These are phyloP conservation scores for Ctenopoma multispine DNA, from an alignment of 2,797 vertebrate species.

Conservation along the genomic window DNA sequence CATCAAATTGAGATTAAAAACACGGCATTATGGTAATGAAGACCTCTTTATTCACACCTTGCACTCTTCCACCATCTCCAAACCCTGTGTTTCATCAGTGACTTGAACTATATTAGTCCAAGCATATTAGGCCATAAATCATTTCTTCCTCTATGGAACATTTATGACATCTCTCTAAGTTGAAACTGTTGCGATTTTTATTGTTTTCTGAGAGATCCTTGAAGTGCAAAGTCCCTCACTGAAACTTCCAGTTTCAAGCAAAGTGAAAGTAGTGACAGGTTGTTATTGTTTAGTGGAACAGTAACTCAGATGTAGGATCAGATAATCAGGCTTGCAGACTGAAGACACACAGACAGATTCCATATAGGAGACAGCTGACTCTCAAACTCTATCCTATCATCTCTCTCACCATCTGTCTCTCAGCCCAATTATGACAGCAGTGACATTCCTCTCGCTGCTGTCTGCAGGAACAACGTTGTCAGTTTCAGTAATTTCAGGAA, in stretches of 20 bases:
- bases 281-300: conserved; percentile 34
- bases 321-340: conserved; percentile 44
- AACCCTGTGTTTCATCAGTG: background rate
- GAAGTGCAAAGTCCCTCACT: conserved; percentile 10
- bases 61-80: background rate
- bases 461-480: conserved; percentile 62
- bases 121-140: conserved; percentile 35
- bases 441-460: conserved; percentile 44
- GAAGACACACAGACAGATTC: conserved; percentile 40
- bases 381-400: conserved; percentile 53
- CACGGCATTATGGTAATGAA: background rate
- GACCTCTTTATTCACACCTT: conserved; percentile 16
- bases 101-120: conserved; percentile 8
- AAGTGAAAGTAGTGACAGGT: conserved; percentile 51
- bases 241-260: conserved; percentile 42
- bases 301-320: conserved; percentile 21
- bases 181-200: conserved; percentile 25
- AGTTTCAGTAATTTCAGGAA: conserved; percentile 56
- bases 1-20: background rate
- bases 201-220: conserved; percentile 40
- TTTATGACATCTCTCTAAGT: conserved; percentile 27
- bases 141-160: conserved; percentile 43
- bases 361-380: conserved; percentile 48
- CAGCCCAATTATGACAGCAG: conserved; percentile 68
- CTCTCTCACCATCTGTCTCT: conserved; percentile 71